These are phyloP conservation scores for Sinocyclocheilus anshuiensis DNA, from an alignment of 2,113 vertebrate genomes.

Conservation along the genomic window DNA sequence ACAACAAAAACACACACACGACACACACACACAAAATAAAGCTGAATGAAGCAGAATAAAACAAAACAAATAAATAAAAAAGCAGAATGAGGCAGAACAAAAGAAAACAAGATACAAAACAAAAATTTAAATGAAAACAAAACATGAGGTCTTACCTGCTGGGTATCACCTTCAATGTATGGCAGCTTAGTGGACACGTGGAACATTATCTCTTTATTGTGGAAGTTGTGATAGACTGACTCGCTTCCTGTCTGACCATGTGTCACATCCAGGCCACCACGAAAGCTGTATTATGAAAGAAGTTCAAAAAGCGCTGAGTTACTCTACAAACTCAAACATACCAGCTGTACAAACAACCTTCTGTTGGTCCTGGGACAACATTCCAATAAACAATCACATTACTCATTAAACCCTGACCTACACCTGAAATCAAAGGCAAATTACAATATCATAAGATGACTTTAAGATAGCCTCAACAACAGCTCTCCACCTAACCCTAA, in stretches of 20 bases:
- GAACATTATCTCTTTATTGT: constrained; percentile 97
- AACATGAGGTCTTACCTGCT: constrained; percentile 82
- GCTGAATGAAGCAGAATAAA: too few relatives aligned
- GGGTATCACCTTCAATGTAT: constrained; percentile 92
- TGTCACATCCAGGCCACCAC: constrained; percentile 91
- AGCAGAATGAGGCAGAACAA: too few relatives aligned
- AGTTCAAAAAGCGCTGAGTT: background rate
- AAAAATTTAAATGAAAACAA: background rate
- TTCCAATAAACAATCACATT: background rate
- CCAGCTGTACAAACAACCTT: background rate
- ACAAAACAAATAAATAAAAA: too few relatives aligned
- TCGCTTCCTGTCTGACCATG: constrained; percentile 95
- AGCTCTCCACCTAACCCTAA: background rate
- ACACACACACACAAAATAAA: too few relatives aligned
- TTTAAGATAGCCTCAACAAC: background rate
- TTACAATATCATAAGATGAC: background rate
- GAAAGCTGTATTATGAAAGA: constrained; percentile 77
- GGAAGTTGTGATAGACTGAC: constrained; percentile 90
- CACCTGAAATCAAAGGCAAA: background rate
- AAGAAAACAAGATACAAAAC: too few relatives aligned
- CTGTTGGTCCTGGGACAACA: background rate
- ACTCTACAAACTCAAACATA: background rate
- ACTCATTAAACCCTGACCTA: background rate
- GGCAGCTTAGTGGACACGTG: constrained; percentile 97
- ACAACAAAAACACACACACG: too few relatives aligned